A percentile compares a stretch with the other conserved stretches of the same genome.
These are phyloP conservation scores for Anagrus nilaparvatae DNA, from an alignment of 1,140 invertebrate genomes.

Conservation along the genomic window DNA sequence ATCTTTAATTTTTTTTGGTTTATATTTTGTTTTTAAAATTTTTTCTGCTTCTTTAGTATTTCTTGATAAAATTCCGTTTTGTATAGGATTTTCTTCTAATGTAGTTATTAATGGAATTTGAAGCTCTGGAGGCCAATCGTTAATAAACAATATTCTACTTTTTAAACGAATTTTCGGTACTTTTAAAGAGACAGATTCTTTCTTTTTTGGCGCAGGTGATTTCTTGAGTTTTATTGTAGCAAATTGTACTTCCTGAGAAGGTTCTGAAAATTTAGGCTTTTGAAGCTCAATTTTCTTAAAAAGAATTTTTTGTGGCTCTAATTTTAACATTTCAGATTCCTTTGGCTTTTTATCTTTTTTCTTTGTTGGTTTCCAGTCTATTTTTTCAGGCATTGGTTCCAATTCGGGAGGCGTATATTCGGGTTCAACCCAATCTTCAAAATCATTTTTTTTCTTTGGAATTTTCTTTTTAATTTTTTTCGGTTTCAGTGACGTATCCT, in stretches of 20 bases:
- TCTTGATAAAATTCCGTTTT: slow-evolving; percentile 56
- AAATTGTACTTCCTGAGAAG: slow-evolving; percentile 44
- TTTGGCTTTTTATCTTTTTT: slow-evolving; percentile 35
- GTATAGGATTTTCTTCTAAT: slow-evolving; percentile 44
- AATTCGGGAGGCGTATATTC: slow-evolving; percentile 40
- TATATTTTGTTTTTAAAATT: slow-evolving; percentile 48
- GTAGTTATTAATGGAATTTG: slow-evolving; percentile 40
- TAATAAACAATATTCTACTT: slow-evolving; percentile 50
- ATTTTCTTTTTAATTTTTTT: slow-evolving; percentile 37
- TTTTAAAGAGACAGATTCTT: slow-evolving; percentile 37
- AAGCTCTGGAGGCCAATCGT: slow-evolving; percentile 49
- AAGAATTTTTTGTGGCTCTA: slow-evolving; percentile 35
- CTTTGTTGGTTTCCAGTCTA: slow-evolving; percentile 34
- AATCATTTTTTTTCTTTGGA: slow-evolving; percentile 33
- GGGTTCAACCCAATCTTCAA: slow-evolving; percentile 40
- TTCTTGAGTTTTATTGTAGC: slow-evolving; percentile 55
- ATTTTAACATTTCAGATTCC: slow-evolving; percentile 22
- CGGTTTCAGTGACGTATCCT: too few species aligned
- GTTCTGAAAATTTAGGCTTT: slow-evolving; percentile 37
- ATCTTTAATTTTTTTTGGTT: slow-evolving; percentile 37
- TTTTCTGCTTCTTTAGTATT: slow-evolving; percentile 58
- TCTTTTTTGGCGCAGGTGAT: slow-evolving; percentile 39
- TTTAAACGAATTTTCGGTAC: slow-evolving; percentile 55
- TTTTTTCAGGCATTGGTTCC: slow-evolving; percentile 39
- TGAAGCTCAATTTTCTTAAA: slow-evolving; percentile 37